Evolutionary conservation across 2,888 invertebrate genomes (phyloP), one percentile per base, ranked within the genome.

Genomic region (Drosophila pseudotalamancana): DNA sequence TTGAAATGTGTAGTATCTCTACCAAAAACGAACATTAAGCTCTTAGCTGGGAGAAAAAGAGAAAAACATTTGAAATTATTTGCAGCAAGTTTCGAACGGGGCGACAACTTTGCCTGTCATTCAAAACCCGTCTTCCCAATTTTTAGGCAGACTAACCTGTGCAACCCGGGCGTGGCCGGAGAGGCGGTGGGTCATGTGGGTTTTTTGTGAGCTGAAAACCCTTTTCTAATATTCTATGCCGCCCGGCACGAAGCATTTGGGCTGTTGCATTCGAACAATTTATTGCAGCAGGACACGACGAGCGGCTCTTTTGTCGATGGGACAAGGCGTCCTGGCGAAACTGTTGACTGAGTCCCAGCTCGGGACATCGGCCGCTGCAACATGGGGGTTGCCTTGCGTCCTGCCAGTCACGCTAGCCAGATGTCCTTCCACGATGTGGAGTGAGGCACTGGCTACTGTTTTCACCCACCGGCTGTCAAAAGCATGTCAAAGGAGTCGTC

Each of bases 401-500:
- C n/a, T 59, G 73, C 57, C 71, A 50, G 72, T 67, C 74, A 73
- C 51, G 72, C 40, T 42, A 48, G 61, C 57, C 74, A 69, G 66
- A 64, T 79, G 80, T 71, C 75, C 67, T 37, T 49, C 35, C 43
- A n/a, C n/a, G n/a, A n/a, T n/a, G n/a, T n/a, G n/a, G n/a, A n/a
- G n/a, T n/a, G n/a, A n/a, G n/a, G n/a, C n/a, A n/a, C n/a, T 29
- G 57, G 34, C 21, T 60, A 46, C 42, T 51, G 62, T 65, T 57
- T 35, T n/a, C n/a, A n/a, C n/a, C n/a, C n/a, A n/a, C n/a, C n/a
- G 75, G 45, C 85, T 84, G 83, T 84, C 83, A 83, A 76, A 84
- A 82, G 78, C 80, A 84, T 82, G 83, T 83, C 83, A 83, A 73
- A 83, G 84, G 84, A 77, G 72, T 80, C 80, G 76, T 73, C 51